phyloP scores from a whole-genome alignment of 1,140 invertebrate species.

The Drosophila carrolli region DNA sequence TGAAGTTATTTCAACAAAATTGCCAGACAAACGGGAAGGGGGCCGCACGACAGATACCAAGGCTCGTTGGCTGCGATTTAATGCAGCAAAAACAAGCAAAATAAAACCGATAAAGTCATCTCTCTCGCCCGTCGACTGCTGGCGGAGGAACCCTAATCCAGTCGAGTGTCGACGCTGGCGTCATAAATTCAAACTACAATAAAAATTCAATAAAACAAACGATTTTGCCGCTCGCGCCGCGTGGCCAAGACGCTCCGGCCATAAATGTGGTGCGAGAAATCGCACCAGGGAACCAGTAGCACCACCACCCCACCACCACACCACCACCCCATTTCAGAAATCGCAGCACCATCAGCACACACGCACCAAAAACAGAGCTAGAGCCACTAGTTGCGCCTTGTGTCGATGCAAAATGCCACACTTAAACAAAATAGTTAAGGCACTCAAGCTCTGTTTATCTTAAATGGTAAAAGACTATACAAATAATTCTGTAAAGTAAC shows the following conservation, averaged over 20 bases:
- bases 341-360: constrained; percentile 25
- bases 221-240: constrained; percentile 53
- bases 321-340: constrained; percentile 14
- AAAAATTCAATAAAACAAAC: constrained; percentile 83
- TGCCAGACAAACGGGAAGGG: constrained; percentile 68
- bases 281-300: constrained; percentile 25
- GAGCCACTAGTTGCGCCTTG: constrained; percentile 74
- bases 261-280: constrained; percentile 53
- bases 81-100: constrained; percentile 67
- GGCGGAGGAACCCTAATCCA: constrained; percentile 70
- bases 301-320: constrained; percentile 5
- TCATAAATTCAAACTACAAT: constrained; percentile 83
- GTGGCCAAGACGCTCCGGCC: constrained; percentile 36
- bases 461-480: too few relatives aligned
- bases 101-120: constrained; percentile 78
- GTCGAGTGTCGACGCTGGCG: constrained; percentile 62
- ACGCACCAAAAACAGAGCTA: constrained; percentile 30
- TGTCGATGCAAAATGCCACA: constrained; percentile 26
- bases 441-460: too few relatives aligned
- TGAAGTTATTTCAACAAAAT: constrained; percentile 82
- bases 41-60: constrained; percentile 50
- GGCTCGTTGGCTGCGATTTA: constrained; percentile 75
- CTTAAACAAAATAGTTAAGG: background rate
- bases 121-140: constrained; percentile 24
- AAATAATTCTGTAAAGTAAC: too few relatives aligned